Base-by-base conservation (phyloP, 2,113 vertebrate genomes). In the Mesitornis unicolor region DNA sequence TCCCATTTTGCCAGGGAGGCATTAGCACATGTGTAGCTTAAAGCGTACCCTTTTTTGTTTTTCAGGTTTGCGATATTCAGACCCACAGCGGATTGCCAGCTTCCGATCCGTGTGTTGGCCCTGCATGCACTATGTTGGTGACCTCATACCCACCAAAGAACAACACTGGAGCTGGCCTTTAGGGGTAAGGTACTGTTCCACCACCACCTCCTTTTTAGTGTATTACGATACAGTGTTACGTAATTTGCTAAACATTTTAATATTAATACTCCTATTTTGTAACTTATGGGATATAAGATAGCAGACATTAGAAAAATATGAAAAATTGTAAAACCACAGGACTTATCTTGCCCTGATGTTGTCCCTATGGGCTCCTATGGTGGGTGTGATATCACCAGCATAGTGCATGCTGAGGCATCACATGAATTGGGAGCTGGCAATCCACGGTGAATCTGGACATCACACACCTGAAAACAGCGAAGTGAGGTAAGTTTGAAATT, bases 31-130 rank as follows among this genome's bases (percentile, higher is more conserved):
- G 35, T 89, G 80, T 48, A 90, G 97, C 95, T 95, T 86, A 97
- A 96, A 87, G 91, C 85, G 4, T 93, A 28, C 90, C 94, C 93
- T 95, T 85, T 97, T 85, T 92, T 97, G 96, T 97, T 95, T 97
- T 96, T 97, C 93, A 97, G 70, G 94, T 96, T 97, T 97, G 95
- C 97, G 91, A 97, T 97, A 95, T 97, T 97, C 77, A 96, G 84
- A 95, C 92, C 73, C 87, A 95, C 97, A 97, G 94, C 60, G 96
- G 85, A 82, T 97, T 98, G 74, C 87, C 94, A 97, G 91, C 95
- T 84, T 76, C 90, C 33, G 84, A 94, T 94, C 73, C 50, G 48
- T 83, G 64, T 85, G 89, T 42, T 91, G 95, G 71, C 87, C 96
- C 96, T 95, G 74, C 93, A 96, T 96, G 96, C 80, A 96, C 71